Percentiles rank a stretch among this genome's conserved stretches.
Conservation (phyloP, 2,888 invertebrate genomes). For the Temnothorax ravouxi region DNA sequence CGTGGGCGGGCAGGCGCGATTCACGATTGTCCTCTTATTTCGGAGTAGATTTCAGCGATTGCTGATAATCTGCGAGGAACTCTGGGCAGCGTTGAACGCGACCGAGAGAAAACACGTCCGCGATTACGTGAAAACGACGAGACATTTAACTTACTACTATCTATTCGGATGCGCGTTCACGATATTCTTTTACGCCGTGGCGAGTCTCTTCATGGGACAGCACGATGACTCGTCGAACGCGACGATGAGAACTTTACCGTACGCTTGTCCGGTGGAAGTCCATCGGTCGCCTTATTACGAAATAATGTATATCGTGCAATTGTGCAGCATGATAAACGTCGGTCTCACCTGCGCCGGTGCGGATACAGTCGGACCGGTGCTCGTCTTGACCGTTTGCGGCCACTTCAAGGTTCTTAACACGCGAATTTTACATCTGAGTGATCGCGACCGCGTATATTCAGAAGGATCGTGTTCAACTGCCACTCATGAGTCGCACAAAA, state of each 20-base stretch:
- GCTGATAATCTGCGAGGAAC: conserved; percentile 59
- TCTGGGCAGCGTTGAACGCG: conserved; percentile 67
- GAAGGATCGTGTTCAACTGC: neutral
- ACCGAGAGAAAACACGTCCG: conserved; percentile 51
- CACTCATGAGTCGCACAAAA: neutral
- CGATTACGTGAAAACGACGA: conserved; percentile 54
- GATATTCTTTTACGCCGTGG: conserved; percentile 61
- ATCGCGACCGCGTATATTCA: neutral
- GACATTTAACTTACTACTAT: conserved; percentile 68
- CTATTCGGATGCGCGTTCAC: conserved; percentile 63
- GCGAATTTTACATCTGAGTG: conserved; percentile 31
- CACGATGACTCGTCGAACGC: conserved; percentile 31
- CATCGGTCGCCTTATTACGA: conserved; percentile 73
- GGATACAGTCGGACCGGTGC: conserved; percentile 71
- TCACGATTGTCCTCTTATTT: conserved; percentile 37
- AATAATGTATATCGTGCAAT: conserved; percentile 65
- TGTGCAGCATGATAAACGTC: conserved; percentile 60
- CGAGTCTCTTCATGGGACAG: conserved; percentile 56
- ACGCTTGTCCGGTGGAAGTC: conserved; percentile 63
- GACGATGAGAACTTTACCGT: conserved; percentile 68
- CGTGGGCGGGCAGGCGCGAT: conserved; percentile 52
- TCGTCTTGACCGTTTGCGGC: conserved; percentile 69
- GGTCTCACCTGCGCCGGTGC: conserved; percentile 66
- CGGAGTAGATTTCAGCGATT: conserved; percentile 56
- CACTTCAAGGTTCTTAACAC: conserved; percentile 64